A percentile compares a stretch with the other conserved stretches of the same genome.
Evolutionary conservation across 2,113 vertebrate species (phyloP).

Genomic region (Sylvia atricapilla): DNA sequence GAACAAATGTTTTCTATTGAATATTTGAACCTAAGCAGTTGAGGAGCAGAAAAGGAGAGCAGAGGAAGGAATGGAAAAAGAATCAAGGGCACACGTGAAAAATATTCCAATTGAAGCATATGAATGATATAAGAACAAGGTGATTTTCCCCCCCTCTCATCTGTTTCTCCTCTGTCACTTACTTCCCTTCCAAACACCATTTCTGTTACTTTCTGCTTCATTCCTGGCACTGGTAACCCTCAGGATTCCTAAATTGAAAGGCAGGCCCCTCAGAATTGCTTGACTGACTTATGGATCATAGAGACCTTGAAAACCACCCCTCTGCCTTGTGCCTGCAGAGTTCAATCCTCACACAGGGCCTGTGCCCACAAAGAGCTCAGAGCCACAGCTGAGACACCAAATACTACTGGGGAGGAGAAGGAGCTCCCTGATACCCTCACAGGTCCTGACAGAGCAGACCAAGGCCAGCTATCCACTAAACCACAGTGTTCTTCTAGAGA

Average conservation of each 20-base stretch:
- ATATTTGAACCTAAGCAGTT: background rate
- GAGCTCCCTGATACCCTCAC: background rate
- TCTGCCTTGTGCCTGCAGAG: background rate
- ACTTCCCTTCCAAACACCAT: background rate
- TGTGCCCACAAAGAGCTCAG: background rate
- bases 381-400: background rate
- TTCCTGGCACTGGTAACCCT: background rate
- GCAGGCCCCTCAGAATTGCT: background rate
- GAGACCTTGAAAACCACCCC: background rate
- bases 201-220: background rate
- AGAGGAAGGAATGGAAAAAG: background rate
- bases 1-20: background rate
- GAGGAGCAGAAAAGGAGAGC: background rate
- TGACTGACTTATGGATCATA: background rate
- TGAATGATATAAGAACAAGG: background rate
- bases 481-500: background rate
- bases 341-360: background rate
- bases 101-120: background rate
- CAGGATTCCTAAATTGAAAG: background rate
- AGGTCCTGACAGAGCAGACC: background rate
- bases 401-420: background rate
- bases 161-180: background rate
- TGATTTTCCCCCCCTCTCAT: background rate
- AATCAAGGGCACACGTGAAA: background rate
- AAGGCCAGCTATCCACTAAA: background rate